Evolutionary conservation across 2,113 vertebrate species (phyloP).

Genomic region (Antechinus stuartii): DNA sequence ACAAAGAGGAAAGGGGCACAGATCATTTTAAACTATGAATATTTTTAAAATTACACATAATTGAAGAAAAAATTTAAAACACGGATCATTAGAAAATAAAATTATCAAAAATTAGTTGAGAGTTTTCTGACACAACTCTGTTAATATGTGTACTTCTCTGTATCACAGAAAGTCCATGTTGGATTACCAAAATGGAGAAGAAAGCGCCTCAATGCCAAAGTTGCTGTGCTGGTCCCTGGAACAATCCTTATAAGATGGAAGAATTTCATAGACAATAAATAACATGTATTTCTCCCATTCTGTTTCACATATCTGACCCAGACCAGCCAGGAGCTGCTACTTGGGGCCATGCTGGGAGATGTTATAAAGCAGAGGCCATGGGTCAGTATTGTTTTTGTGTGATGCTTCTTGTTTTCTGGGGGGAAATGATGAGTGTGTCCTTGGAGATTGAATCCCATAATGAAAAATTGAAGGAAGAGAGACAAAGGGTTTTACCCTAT

Average conservation of each 20-base stretch:
- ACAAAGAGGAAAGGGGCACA: background rate
- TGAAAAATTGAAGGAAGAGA: background rate
- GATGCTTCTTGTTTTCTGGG: background rate
- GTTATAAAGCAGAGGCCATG: background rate
- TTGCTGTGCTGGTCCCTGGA: background rate
- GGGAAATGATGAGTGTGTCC: background rate
- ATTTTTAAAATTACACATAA: background rate
- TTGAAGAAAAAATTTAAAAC: background rate
- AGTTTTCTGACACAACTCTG: background rate
- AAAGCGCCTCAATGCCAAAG: background rate
- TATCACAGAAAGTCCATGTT: conserved; percentile 56
- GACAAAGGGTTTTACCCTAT: background rate
- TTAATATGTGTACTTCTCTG: background rate
- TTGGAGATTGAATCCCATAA: background rate
- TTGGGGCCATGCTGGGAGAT: background rate
- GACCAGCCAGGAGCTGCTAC: background rate
- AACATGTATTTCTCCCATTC: too few species aligned
- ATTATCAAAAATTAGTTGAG: background rate
- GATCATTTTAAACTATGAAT: background rate
- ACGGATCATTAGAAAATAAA: background rate
- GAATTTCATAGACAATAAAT: background rate
- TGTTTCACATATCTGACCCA: too few species aligned
- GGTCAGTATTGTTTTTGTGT: background rate
- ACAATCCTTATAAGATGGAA: background rate
- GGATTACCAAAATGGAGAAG: conserved; percentile 54